Evolutionary conservation across 2,113 vertebrate genomes (phyloP).

Genomic region (Pao palembangensis): DNA sequence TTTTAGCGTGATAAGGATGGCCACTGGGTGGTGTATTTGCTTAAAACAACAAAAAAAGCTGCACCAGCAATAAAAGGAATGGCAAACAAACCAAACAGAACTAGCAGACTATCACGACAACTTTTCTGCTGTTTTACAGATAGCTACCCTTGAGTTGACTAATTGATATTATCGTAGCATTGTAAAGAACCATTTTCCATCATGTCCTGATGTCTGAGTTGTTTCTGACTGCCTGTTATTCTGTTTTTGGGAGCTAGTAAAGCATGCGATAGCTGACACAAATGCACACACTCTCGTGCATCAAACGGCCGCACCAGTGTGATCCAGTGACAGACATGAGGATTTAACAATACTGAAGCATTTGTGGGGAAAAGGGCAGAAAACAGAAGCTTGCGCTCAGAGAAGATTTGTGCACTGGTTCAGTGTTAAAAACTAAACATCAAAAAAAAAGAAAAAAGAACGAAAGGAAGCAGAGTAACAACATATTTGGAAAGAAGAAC

Average conservation of each 20-base stretch:
- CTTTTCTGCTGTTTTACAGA: too few species aligned
- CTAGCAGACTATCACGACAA: too few species aligned
- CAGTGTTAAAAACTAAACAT: slow-evolving; percentile 1
- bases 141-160: too few species aligned
- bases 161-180: too few species aligned
- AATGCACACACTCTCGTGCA: not conserved
- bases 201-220: slow-evolving; percentile 20
- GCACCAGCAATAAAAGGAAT: too few species aligned
- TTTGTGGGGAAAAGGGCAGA: not conserved
- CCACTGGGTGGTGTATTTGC: too few species aligned
- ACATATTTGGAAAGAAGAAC: slow-evolving; percentile 3
- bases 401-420: slow-evolving; percentile 7
- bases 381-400: slow-evolving; percentile 1
- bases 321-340: not conserved
- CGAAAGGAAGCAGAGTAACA: slow-evolving; percentile 23
- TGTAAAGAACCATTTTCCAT: too few species aligned
- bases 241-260: slow-evolving; percentile 36
- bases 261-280: slow-evolving; percentile 20
- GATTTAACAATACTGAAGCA: slow-evolving; percentile 10
- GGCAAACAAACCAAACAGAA: too few species aligned
- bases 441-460: not conserved
- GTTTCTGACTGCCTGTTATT: slow-evolving; percentile 15
- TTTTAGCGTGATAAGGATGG: too few species aligned
- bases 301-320: not conserved
- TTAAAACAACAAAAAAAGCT: too few species aligned